phyloP scores from a whole-genome alignment of 2,797 vertebrate genomes.

The Epinephelus malabaricus region DNA sequence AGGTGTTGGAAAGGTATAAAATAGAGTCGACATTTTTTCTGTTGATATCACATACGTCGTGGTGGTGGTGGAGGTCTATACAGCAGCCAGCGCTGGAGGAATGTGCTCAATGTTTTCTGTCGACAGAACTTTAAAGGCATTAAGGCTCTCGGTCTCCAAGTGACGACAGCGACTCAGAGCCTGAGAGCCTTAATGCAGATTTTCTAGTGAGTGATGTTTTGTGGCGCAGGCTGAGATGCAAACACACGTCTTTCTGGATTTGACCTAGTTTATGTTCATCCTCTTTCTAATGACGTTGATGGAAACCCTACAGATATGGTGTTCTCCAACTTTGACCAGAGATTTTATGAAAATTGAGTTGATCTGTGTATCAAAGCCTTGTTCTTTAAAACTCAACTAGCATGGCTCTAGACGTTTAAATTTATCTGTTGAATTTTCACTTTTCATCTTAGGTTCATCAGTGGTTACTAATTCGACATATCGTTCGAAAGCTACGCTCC shows the following conservation, averaged over 20 bases:
- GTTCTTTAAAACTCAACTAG: neutral
- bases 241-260: constrained; percentile 38
- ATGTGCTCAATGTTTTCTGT: constrained; percentile 33
- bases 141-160: constrained; percentile 10
- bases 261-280: constrained; percentile 39
- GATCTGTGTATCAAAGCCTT: neutral
- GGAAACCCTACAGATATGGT: neutral
- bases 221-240: constrained; percentile 18
- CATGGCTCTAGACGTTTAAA: neutral
- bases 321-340: neutral
- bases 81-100: constrained; percentile 4
- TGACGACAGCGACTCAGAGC: constrained; percentile 7
- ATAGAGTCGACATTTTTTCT: neutral
- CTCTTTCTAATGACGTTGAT: neutral
- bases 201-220: constrained; percentile 41
- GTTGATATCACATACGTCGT: neutral
- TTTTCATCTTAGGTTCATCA: neutral
- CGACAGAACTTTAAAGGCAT: constrained; percentile 40
- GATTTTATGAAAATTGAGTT: no score
- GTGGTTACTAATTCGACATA: neutral
- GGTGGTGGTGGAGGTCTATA: constrained; percentile 2
- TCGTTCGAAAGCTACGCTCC: no score
- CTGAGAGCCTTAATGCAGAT: constrained; percentile 6
- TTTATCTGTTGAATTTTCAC: neutral
- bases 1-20: neutral